Evolutionary conservation across 2,888 invertebrate species (phyloP), one percentile per base, ranked within the genome.

Genomic region (Eupithecia pulchellata): DNA sequence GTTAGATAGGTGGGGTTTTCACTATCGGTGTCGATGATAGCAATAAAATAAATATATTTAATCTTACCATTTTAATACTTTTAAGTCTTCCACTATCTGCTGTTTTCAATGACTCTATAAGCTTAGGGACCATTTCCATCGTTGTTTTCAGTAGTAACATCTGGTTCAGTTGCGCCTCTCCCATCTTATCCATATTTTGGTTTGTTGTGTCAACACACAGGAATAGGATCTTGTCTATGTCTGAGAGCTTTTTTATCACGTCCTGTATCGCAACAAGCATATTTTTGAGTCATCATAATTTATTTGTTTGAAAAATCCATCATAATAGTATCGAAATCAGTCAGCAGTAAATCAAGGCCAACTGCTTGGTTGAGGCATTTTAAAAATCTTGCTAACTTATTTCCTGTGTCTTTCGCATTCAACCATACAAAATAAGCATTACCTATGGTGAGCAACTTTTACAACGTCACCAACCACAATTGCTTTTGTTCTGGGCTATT

Each of bases 151-250:
- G 88, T 9, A 96, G 91, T 17, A 98, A 91, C 0, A 97, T 94
- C 84, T 97, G 97, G 82, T 97, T 97, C 52, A 98, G 92, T 85
- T 97, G 97, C 2, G 95, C 95, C 82, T 98, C 97, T 0, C 97
- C 96, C 30, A 87, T 79, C 77, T 89, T 89, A 55, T 89, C 89
- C 74, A 90, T 84, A 90, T 95, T 86, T 94, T 95, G 82, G 95
- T 91, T 91, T 2, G 88, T 87, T 0, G 89, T 80, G 68, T 94
- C 92, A 75, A 94, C 86, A 76, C 94, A 94, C 8, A 95, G 82
- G 5, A 96, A 94, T 20, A 98, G 90, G 25, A 98, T 94, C 82
- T 96, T 96, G 81, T 98, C 98, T n/a, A 98, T 95, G 76, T 97
- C 97, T 2, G 95, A 91, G 71, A 98, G 94, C 79, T 96, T 96